Percentiles rank a stretch among this genome's conserved stretches.
These are phyloP conservation scores for Toxotes lorentzi DNA, from an alignment of 2,797 vertebrate species.

Conservation along the genomic window DNA sequence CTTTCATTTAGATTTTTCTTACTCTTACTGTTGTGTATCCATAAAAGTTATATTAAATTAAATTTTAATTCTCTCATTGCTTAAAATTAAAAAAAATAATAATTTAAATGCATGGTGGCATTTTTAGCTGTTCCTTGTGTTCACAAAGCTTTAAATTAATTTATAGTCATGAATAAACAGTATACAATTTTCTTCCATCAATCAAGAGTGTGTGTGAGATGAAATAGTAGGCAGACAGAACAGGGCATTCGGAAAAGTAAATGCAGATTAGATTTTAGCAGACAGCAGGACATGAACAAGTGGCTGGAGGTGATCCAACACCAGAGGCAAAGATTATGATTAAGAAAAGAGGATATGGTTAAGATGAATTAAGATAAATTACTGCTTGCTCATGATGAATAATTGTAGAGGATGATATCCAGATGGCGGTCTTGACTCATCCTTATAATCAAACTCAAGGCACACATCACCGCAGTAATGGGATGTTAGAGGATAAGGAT, in stretches of 20 bases:
- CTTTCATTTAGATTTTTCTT: not conserved
- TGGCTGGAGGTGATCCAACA: conserved; percentile 61
- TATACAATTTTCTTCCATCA: not conserved
- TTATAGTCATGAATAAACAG: conserved; percentile 19
- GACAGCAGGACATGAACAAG: conserved; percentile 38
- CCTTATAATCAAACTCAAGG: conserved; percentile 41
- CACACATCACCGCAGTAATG: conserved; percentile 18
- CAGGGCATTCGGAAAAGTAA: conserved; percentile 5
- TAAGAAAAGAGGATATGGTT: conserved; percentile 47
- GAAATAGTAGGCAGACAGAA: conserved; percentile 15
- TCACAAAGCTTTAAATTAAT: conserved; percentile 8
- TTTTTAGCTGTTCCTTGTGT: not conserved
- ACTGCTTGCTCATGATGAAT: conserved; percentile 55
- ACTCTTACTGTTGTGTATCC: not conserved
- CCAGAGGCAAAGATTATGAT: conserved; percentile 54
- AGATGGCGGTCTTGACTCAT: conserved; percentile 53
- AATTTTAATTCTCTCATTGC: conserved; percentile 23
- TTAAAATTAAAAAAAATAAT: not conserved
- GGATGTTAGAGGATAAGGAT: conserved; percentile 10
- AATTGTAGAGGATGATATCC: conserved; percentile 46
- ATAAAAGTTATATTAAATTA: conserved; percentile 11
- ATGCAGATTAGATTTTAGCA: conserved; percentile 53
- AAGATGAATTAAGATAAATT: conserved; percentile 25
- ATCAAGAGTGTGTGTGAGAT: not conserved
- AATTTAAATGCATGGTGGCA: not conserved